A percentile compares a stretch with the other conserved stretches of the same genome.
phyloP scores from a whole-genome alignment of 1,140 invertebrate species.

The Hyles euphorbiae region DNA sequence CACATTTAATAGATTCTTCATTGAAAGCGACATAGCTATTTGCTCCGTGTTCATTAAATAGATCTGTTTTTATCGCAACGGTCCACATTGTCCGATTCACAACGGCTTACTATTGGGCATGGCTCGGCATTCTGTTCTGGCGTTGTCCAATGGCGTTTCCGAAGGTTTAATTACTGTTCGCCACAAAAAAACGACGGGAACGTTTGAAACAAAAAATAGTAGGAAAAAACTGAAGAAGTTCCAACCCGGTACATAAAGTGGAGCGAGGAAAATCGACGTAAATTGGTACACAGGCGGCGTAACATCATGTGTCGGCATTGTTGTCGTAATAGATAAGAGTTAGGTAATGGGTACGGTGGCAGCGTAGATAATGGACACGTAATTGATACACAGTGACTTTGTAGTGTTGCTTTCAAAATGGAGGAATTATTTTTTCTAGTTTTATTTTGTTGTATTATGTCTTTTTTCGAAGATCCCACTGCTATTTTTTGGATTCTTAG shows the following conservation, averaged over 20 bases:
- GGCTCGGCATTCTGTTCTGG: conserved; percentile 28
- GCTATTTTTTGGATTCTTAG: too few species aligned
- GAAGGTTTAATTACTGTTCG: conserved; percentile 52
- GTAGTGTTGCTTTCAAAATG: conserved; percentile 1
- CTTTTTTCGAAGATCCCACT: too few species aligned
- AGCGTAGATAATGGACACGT: not conserved
- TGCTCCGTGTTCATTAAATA: conserved; percentile 3
- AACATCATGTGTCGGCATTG: not conserved
- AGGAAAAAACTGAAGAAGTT: conserved; percentile 29
- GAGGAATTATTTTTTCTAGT: too few species aligned
- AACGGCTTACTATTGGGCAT: conserved; percentile 51
- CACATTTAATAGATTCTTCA: conserved; percentile 1
- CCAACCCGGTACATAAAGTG: conserved; percentile 35
- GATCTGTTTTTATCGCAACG: conserved; percentile 25
- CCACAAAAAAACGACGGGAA: conserved; percentile 38
- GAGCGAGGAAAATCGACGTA: conserved; percentile 59
- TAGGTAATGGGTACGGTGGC: conserved; percentile 5
- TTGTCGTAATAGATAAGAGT: conserved; percentile 1
- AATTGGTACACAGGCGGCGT: conserved; percentile 37
- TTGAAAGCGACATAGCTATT: not conserved
- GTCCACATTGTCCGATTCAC: conserved; percentile 49
- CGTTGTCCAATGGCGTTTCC: conserved; percentile 50
- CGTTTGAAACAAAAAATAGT: conserved; percentile 45
- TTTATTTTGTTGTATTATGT: too few species aligned
- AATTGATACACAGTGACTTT: conserved; percentile 1